phyloP scores from a whole-genome alignment of 2,113 vertebrate species.

The Daphoenositta chrysoptera region DNA sequence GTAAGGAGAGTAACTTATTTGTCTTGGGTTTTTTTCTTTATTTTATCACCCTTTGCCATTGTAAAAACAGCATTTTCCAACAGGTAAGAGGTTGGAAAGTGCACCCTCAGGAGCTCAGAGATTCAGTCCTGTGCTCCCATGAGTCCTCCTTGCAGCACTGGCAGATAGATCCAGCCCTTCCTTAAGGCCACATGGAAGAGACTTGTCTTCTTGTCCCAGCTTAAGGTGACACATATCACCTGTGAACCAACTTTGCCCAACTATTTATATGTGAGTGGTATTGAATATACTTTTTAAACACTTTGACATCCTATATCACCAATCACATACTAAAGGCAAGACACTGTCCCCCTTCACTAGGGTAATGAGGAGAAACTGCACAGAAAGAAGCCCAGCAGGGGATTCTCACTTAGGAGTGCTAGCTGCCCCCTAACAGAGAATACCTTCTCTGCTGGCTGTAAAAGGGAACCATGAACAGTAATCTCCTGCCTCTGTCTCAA shows the following conservation, averaged over 20 bases:
- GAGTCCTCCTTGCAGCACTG: not conserved
- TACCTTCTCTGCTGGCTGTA: not conserved
- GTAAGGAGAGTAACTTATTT: not conserved
- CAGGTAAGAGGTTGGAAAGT: not conserved
- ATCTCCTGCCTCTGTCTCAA: not conserved
- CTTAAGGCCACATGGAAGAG: not conserved
- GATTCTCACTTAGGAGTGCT: not conserved
- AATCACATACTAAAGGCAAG: not conserved
- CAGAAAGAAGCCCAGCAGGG: not conserved
- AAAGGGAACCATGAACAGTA: not conserved
- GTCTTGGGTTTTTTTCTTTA: not conserved
- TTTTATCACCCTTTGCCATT: not conserved
- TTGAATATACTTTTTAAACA: not conserved
- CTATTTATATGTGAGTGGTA: not conserved
- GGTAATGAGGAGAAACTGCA: not conserved
- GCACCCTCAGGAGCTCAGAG: not conserved
- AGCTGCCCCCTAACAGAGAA: not conserved
- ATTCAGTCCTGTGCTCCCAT: not conserved
- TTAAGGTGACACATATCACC: not conserved
- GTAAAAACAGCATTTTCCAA: not conserved
- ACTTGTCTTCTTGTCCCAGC: not conserved
- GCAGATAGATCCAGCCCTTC: not conserved
- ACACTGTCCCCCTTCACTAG: not conserved
- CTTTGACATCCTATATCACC: not conserved
- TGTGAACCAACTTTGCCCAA: not conserved